Evolutionary conservation across 1,140 invertebrate species (phyloP), one percentile per base, ranked within the genome.

Genomic region (Diorhabda elongata): DNA sequence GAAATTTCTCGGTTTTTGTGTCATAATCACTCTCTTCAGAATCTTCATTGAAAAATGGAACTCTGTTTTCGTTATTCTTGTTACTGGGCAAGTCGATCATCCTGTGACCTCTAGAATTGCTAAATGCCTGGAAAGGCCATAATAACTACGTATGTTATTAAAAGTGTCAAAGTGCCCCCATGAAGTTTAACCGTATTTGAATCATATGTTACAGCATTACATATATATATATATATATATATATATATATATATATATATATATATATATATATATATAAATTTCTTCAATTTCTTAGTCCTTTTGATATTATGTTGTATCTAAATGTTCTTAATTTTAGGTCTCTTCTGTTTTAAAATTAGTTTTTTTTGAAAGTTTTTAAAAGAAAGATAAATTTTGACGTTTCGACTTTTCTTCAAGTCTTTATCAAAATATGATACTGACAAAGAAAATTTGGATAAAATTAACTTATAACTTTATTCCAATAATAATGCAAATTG

Each of bases 121-220:
- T 84, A 70, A 88, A 85, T 61, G 84, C 85, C 87, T 90, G 89
- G 78, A 90, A 89, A 79, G 87, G 88, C 89, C 87, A 90, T 74
- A 90, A 84, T 79, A 86, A 84, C 89, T 91, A 83, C 79, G 78
- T 79, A 74, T 78, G 73, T 76, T 70, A 76, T 77, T 76, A 77
- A 73, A 73, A 75, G 66, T 70, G 70, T 66, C 5, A 26, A 26
- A 26, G 26, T 26, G 26, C 26, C 26, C 26, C 26, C 26, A 26
- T 26, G 26, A 26, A 26, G 26, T 26, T 26, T 26, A 26, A 26
- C 26, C 26, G 26, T 26, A 26, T 26, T 26, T 26, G 0, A 11
- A 26, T 26, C 26, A 26, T 26, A 26, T 26, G 1, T 26, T 26
- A 26, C 7, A 42, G 9, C 2, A 42, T 63, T 44, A 2, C 8